Evolutionary conservation across 1,140 invertebrate species (phyloP).

Genomic region (Oncopodura yosiiana): DNA sequence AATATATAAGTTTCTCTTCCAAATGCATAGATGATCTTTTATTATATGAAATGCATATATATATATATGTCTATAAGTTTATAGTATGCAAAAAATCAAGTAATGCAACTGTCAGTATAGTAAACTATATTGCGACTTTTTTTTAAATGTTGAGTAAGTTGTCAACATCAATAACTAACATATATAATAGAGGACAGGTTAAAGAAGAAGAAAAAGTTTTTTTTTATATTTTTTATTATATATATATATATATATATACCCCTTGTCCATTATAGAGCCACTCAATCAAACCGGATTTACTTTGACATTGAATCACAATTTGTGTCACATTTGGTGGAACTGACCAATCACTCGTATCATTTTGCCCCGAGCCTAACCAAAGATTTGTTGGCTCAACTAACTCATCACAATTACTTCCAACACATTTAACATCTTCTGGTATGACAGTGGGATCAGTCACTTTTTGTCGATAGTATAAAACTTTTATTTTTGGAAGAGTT

Average conservation of each 20-base stretch:
- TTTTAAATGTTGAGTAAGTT: too few species aligned
- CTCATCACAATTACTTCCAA: constrained; percentile 8
- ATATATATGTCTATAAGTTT: too few species aligned
- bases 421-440: constrained; percentile 12
- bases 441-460: constrained; percentile 8
- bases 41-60: too few species aligned
- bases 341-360: constrained; percentile 19
- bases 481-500: constrained; percentile 19
- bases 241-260: constrained; percentile 1
- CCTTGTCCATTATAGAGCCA: constrained; percentile 24
- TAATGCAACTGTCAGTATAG: too few species aligned
- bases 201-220: too few species aligned
- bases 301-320: constrained; percentile 19
- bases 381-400: constrained; percentile 5
- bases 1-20: too few species aligned
- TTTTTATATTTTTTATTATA: too few species aligned
- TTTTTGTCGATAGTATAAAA: constrained; percentile 9
- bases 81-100: too few species aligned
- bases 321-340: constrained; percentile 25
- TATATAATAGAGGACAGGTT: too few species aligned
- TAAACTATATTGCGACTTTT: too few species aligned
- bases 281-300: constrained; percentile 20
- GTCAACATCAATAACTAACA: too few species aligned
- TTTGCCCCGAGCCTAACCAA: constrained; percentile 3
- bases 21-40: too few species aligned